Percentiles rank a stretch among this genome's conserved stretches.
phyloP scores from a whole-genome alignment of 2,113 vertebrate species.

The Camelus dromedarius region DNA sequence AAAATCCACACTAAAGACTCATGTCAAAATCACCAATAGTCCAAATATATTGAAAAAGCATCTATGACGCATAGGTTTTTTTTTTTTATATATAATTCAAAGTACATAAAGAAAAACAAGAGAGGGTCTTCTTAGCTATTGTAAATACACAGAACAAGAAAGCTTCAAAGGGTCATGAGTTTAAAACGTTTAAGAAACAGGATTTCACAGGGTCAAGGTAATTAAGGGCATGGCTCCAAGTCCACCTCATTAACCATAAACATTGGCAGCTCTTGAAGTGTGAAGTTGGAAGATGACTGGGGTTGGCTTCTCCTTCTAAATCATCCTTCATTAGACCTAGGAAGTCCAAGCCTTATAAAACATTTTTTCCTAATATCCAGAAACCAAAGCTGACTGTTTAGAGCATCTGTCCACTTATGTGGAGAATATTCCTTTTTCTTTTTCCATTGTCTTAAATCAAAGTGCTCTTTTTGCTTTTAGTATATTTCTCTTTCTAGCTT shows the following conservation, averaged over 20 bases:
- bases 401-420: neutral
- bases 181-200: constrained; percentile 31
- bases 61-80: neutral
- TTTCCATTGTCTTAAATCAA: neutral
- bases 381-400: neutral
- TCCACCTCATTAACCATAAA: constrained; percentile 44
- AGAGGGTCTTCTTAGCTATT: neutral
- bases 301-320: constrained; percentile 34
- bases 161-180: neutral
- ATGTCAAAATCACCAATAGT: neutral
- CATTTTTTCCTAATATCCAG: neutral
- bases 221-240: constrained; percentile 62
- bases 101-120: neutral
- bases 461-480: neutral
- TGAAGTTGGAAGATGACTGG: constrained; percentile 42
- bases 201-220: constrained; percentile 50
- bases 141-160: neutral
- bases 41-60: neutral
- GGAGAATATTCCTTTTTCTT: neutral
- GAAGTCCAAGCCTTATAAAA: constrained; percentile 43
- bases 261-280: constrained; percentile 42
- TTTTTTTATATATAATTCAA: neutral
- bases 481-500: neutral
- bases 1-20: neutral
- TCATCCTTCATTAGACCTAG: constrained; percentile 48